Evolutionary conservation across 2,113 vertebrate species (phyloP).

Genomic region (Smithornis capensis): DNA sequence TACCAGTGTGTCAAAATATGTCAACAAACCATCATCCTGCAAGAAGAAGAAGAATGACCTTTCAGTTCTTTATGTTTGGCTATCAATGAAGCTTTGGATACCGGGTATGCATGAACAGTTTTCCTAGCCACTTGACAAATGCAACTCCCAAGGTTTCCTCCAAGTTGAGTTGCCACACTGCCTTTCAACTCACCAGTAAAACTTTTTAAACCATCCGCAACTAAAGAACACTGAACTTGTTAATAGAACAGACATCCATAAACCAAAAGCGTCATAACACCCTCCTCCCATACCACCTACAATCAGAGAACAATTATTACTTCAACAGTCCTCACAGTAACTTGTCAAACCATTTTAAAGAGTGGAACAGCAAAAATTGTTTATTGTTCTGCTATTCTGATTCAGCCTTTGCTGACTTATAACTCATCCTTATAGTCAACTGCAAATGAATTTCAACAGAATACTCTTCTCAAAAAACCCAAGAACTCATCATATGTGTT

Average conservation of each 20-base stretch:
- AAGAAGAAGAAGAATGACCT: conserved; percentile 81
- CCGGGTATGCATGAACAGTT: conserved; percentile 74
- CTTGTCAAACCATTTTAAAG: background rate
- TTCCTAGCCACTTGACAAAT: conserved; percentile 72
- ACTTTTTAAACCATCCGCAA: conserved; percentile 50
- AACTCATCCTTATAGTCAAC: background rate
- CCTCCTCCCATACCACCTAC: background rate
- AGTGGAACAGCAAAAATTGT: background rate
- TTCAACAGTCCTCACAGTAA: background rate
- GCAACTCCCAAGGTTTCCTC: conserved; percentile 71
- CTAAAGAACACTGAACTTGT: background rate
- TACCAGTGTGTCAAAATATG: conserved; percentile 81
- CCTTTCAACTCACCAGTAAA: conserved; percentile 44
- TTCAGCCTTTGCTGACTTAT: background rate
- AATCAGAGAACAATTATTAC: background rate
- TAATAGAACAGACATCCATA: background rate
- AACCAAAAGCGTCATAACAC: background rate
- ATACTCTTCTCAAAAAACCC: background rate
- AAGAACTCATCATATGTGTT: background rate
- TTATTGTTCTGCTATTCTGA: background rate
- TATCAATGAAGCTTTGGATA: conserved; percentile 61
- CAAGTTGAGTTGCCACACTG: conserved; percentile 49
- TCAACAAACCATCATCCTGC: conserved; percentile 80
- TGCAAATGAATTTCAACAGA: background rate
- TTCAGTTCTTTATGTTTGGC: conserved; percentile 75